Evolutionary conservation across 2,113 vertebrate species (phyloP), one percentile per base, ranked within the genome.

Genomic region (Grammomys surdaster): DNA sequence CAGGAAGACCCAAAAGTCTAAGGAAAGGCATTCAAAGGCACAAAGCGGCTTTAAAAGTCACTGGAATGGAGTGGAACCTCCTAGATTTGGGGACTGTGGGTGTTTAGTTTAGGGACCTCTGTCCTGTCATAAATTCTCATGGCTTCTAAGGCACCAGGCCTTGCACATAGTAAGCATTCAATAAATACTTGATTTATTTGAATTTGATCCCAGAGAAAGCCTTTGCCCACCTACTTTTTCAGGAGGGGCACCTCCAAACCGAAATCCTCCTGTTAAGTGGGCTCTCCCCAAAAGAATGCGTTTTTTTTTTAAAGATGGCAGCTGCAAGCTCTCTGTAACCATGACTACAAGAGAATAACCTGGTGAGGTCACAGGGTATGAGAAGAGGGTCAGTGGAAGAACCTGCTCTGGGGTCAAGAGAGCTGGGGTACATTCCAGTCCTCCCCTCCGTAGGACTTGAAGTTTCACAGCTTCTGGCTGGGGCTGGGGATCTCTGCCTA

Each of bases 41-140:
- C 97, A 1, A 97, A 96, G 96, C 97, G 97, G 97, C 94, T 96
- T 96, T 91, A 95, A 97, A 97, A 98, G 97, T 97, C 97, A 95
- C 70, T 94, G 95, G 87, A 97, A 69, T 96, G 95, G 24, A 96
- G 93, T n/a, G 51, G 48, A 89, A 88, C 88, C 91, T 95, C 94
- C 93, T 92, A 70, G 48, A 69, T 31, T 87, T 84, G 90, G 46
- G 51, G 54, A 36, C n/a, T 69, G 31, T 75, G 75, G 43, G 28
- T 58, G 40, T 72, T 96, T 91, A 81, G 17, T 56, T 65, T 91
- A 87, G 67, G 93, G 88, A 93, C 87, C 87, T 97, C 70, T 82
- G 91, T 90, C 65, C 69, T 89, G 95, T 82, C 63, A 16, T 70
- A 81, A 93, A 91, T 96, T 97, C 96, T 93, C 67, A 14, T 90